Percentiles rank a stretch among this genome's conserved stretches.
Conservation (phyloP, 2,113 vertebrate species). For the Bubo scandiacus region DNA sequence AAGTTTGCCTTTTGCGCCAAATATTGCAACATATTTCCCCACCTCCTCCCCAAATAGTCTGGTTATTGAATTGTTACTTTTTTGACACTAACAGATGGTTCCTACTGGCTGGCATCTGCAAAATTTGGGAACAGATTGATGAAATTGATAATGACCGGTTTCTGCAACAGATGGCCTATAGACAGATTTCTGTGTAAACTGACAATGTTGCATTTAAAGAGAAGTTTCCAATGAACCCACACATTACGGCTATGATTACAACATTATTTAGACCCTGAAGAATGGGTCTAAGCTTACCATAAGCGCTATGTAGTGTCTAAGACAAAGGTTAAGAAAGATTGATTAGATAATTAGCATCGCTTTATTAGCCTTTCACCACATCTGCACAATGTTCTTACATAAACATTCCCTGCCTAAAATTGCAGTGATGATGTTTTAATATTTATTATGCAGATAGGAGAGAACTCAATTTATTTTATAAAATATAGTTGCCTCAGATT, state of each 20-base stretch:
- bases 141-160: slow-evolving; percentile 67
- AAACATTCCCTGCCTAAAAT: slow-evolving; percentile 33
- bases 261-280: slow-evolving; percentile 54
- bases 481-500: background rate
- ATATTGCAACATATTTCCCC: background rate
- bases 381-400: slow-evolving; percentile 25
- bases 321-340: slow-evolving; percentile 71
- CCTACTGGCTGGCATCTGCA: slow-evolving; percentile 63
- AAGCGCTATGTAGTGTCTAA: slow-evolving; percentile 1
- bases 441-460: slow-evolving; percentile 5
- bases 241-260: slow-evolving; percentile 42
- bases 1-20: background rate
- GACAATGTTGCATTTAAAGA: slow-evolving; percentile 50
- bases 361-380: slow-evolving; percentile 59
- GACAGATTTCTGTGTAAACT: slow-evolving; percentile 58
- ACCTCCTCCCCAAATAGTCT: slow-evolving; percentile 20
- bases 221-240: slow-evolving; percentile 60
- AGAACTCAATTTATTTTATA: background rate
- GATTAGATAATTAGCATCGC: slow-evolving; percentile 53
- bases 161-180: slow-evolving; percentile 68
- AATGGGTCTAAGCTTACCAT: slow-evolving; percentile 38
- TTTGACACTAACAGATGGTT: slow-evolving; percentile 69
- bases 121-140: slow-evolving; percentile 68
- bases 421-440: slow-evolving; percentile 19
- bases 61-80: slow-evolving; percentile 60